Percentiles rank a stretch among this genome's conserved stretches.
phyloP scores from a whole-genome alignment of 2,797 vertebrate species.

The Lacerta viridis region DNA sequence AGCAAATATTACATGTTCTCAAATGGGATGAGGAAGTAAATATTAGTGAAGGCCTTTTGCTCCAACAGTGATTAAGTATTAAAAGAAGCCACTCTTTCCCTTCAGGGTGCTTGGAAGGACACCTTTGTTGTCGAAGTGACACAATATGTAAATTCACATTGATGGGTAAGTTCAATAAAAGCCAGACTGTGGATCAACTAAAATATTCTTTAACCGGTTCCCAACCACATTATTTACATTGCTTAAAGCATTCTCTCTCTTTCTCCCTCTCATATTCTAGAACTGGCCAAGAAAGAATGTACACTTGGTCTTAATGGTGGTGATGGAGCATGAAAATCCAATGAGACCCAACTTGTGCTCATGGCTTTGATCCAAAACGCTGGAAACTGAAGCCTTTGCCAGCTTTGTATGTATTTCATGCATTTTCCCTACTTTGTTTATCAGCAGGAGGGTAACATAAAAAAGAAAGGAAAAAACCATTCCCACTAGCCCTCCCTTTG shows the following conservation, averaged over 20 bases:
- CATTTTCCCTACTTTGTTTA: not conserved
- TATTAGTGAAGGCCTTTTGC: not conserved
- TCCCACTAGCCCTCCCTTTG: not conserved
- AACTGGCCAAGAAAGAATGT: not conserved
- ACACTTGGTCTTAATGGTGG: constrained; percentile 43
- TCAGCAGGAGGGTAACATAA: not conserved
- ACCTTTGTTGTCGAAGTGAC: not conserved
- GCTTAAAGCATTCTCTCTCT: constrained; percentile 71
- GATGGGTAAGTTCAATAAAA: constrained; percentile 1
- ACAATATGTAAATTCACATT: not conserved
- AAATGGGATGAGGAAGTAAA: not conserved
- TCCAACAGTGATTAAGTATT: not conserved
- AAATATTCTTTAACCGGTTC: not conserved
- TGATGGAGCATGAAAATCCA: not conserved
- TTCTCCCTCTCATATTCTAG: constrained; percentile 45
- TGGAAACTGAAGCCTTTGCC: constrained; percentile 3
- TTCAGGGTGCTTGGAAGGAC: no score
- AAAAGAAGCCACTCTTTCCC: no score
- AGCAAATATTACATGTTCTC: not conserved
- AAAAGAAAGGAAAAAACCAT: not conserved
- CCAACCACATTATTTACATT: constrained; percentile 61
- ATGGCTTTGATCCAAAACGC: constrained; percentile 24
- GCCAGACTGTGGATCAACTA: not conserved
- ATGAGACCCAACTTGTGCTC: constrained; percentile 8
- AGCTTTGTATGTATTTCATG: not conserved